Base-by-base conservation (phyloP, 1,140 invertebrate species). In the Drosophila chauvacae region DNA sequence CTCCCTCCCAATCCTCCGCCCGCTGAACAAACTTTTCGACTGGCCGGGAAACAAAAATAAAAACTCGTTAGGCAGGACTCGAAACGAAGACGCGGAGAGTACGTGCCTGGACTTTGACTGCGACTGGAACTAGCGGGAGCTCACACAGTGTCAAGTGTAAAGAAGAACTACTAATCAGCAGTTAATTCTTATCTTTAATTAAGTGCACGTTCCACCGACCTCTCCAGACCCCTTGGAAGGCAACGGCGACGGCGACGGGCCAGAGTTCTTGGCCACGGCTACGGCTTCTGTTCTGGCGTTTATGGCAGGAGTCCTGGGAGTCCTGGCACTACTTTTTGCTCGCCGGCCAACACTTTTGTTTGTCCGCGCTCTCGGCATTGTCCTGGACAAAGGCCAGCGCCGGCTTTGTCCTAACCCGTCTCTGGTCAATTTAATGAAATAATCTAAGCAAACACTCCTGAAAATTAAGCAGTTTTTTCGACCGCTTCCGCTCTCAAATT, bases 101-200 rank as follows among this genome's bases (percentile, higher is more conserved):
- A 87, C 80, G 80, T 84, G 85, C 85, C 60, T 78, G 62, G 85
- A 88, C 84, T 84, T 23, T 48, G 53, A 66, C 64, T 57, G 35
- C 42, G n/a, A 55, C 41, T 45, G 39, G 35, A 33, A 55, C 57
- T 47, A 50, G 37, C 53, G n/a, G 68, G 47, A 72, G 71, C 73
- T 56, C 66, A 60, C 71, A 73, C 68, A 90, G 85, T 90, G 85
- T 90, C 85, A 90, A 90, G 86, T 90, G 87, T 90, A 91, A 88
- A 90, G 79, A 86, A 90, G 87, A 91, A 90, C 87, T 90, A 90
- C 86, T 90, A 90, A 90, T 90, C 86, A 90, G 87, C 86, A 90
- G 86, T 90, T 90, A 90, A 90, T 90, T 90, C 86, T 90, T 90
- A 90, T 90, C 86, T 90, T 90, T 90, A 90, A 90, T 90, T 90